Base-by-base conservation (phyloP, 2,797 vertebrate genomes). In the Argyrosomus regius region DNA sequence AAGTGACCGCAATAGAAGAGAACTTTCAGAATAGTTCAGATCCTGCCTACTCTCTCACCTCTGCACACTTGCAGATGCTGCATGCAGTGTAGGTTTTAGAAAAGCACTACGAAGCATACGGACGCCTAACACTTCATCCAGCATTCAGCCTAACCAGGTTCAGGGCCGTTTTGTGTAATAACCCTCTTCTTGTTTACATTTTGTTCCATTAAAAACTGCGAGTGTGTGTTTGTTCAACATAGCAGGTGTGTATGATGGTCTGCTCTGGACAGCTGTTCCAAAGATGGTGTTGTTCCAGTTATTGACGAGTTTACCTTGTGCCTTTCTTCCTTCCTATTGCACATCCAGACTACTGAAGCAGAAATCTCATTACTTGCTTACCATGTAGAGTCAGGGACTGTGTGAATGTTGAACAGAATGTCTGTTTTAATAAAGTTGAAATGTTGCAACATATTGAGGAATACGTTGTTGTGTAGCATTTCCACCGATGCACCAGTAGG, bases 401-500 rank as follows among this genome's bases (percentile, higher is more conserved):
- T 80, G 43, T 66, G 24, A 74, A 49, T 78, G 61, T 66, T 66
- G 9, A 84, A 57, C 41, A 64, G 6, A 60, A 57, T 18, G 14
- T 52, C 57, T 58, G 46, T 68, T 66, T 18, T 6, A 78, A 49
- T 75, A 31, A 72, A 76, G 46, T 28, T 61, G 12, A 75, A 56
- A 45, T 18, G 67, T 64, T 68, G 16, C 22, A 66, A 71, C 22
- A 49, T 17, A 35, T 3, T 11, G 31, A 59, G 7, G 16, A 4
- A 31, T 39, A 0, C 1, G 0, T 43, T 48, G 13, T 64, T 59
- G 3, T 49, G 31, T 41, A 41, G 60, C 59, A 52, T 62, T 77
- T 7, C 10, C 48, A 60, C 48, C 45, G 10, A n/a, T 35, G 2
- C 6, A 8, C 75, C 83, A 88, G 58, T 60, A 86, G 78, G 69